Conservation (phyloP, 2,888 invertebrate species). For the Agrenia bidenticulata region DNA sequence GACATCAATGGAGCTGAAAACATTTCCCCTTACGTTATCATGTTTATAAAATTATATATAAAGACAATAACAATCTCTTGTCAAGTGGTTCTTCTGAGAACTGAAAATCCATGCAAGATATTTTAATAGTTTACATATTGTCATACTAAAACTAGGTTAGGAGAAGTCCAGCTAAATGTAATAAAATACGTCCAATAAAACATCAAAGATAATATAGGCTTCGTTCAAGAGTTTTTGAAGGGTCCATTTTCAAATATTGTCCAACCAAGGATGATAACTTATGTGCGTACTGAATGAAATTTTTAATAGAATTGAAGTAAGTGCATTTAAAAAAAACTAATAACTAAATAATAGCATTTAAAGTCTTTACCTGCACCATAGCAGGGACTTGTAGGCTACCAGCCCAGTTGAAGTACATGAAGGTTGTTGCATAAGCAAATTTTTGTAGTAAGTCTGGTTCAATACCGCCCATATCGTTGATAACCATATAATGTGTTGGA, state of each 20-base stretch:
- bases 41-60: too few species aligned
- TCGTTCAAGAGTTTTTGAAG: slow-evolving; percentile 1
- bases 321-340: not conserved
- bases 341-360: not conserved
- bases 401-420: slow-evolving; percentile 17
- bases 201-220: slow-evolving; percentile 9
- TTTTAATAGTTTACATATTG: too few species aligned
- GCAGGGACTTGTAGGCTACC: slow-evolving; percentile 10
- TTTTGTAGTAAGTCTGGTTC: slow-evolving; percentile 9
- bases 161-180: too few species aligned
- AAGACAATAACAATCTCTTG: too few species aligned
- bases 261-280: slow-evolving; percentile 12
- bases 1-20: too few species aligned
- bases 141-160: too few species aligned
- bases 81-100: too few species aligned
- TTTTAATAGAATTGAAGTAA: not conserved
- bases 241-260: not conserved
- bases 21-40: too few species aligned
- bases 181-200: too few species aligned
- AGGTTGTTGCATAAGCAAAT: slow-evolving; percentile 14
- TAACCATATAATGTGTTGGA: slow-evolving; percentile 17
- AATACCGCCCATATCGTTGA: slow-evolving; percentile 13
- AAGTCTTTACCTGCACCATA: slow-evolving; percentile 13
- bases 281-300: slow-evolving; percentile 13
- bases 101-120: too few species aligned